Evolutionary conservation across 2,797 vertebrate species (phyloP), one percentile per base, ranked within the genome.

Genomic region (Denticeps clupeoides): DNA sequence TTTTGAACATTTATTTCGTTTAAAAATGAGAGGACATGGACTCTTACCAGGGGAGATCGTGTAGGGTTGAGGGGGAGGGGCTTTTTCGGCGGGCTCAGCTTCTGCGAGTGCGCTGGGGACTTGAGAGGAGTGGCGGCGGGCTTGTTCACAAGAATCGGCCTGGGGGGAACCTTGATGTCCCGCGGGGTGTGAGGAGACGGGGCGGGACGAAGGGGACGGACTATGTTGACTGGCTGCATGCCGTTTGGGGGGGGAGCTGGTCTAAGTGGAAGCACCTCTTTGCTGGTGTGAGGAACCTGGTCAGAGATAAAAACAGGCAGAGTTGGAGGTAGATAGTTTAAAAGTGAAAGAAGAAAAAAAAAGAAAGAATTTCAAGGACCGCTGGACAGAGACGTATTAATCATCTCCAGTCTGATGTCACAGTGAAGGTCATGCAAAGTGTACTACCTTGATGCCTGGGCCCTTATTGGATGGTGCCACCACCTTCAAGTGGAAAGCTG

Each of bases 401-500:
- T n/a, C n/a, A n/a, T n/a, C n/a, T n/a, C n/a, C n/a, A n/a, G n/a
- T n/a, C n/a, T n/a, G n/a, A n/a, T n/a, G n/a, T n/a, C n/a, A n/a
- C n/a, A n/a, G n/a, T n/a, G n/a, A n/a, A n/a, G n/a, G n/a, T n/a
- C n/a, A n/a, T n/a, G n/a, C n/a, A n/a, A n/a, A n/a, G n/a, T n/a
- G n/a, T n/a, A 89, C 86, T 71, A 78, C 80, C 49, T 74, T 79
- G 24, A 75, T 35, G 38, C 71, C 64, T 60, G 55, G 60, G n/a
- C 62, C 65, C 70, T 81, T 80, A 50, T 70, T 70, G 15, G 78
- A 56, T 2, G 81, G 75, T 45, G 82, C 80, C 6, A 89, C 69
- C 35, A 82, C 82, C 63, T 87, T 82, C 51, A 91, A 61, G 56
- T 82, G 84, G 60, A 90, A 91, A 45, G 84, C 82, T 2, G 75